Evolutionary conservation across 2,888 invertebrate genomes (phyloP).

Genomic region (Eupithecia exiguata): DNA sequence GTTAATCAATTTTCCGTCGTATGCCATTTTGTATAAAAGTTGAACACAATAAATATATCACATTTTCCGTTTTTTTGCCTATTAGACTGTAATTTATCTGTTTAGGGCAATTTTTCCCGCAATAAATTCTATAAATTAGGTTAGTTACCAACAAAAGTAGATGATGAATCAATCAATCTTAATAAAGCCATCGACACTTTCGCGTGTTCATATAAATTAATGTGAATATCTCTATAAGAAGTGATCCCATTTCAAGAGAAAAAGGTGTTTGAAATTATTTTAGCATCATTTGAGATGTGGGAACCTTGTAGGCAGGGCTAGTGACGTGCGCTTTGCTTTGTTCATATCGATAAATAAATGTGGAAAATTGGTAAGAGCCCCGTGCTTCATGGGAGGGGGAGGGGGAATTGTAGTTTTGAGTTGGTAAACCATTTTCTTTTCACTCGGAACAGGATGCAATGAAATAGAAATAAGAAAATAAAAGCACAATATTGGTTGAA

Average conservation of each 20-base stretch:
- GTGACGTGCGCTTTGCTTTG: conserved; percentile 32
- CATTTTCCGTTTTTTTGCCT: not conserved
- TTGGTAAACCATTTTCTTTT: not conserved
- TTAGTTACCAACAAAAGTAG: not conserved
- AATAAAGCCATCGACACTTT: conserved; percentile 35
- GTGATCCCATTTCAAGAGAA: conserved; percentile 52
- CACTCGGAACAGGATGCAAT: not conserved
- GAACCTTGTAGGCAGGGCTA: conserved; percentile 47
- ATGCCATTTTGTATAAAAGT: not conserved
- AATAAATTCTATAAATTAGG: not conserved
- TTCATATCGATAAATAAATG: not conserved
- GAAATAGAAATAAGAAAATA: not conserved
- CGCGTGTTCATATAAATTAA: conserved; percentile 52
- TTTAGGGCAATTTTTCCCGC: not conserved
- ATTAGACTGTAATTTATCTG: not conserved
- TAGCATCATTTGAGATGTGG: conserved; percentile 48
- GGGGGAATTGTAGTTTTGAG: not conserved
- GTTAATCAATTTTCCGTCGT: not conserved
- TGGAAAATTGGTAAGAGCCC: too few species aligned
- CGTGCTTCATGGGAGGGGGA: too few species aligned
- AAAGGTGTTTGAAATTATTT: conserved; percentile 51
- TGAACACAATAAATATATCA: not conserved
- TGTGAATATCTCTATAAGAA: conserved; percentile 46
- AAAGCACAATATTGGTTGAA: not conserved
- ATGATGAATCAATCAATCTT: conserved; percentile 20